Percentiles rank a stretch among this genome's conserved stretches.
These are phyloP conservation scores for Microcebus murinus DNA, from an alignment of 2,113 vertebrate species.

Conservation along the genomic window DNA sequence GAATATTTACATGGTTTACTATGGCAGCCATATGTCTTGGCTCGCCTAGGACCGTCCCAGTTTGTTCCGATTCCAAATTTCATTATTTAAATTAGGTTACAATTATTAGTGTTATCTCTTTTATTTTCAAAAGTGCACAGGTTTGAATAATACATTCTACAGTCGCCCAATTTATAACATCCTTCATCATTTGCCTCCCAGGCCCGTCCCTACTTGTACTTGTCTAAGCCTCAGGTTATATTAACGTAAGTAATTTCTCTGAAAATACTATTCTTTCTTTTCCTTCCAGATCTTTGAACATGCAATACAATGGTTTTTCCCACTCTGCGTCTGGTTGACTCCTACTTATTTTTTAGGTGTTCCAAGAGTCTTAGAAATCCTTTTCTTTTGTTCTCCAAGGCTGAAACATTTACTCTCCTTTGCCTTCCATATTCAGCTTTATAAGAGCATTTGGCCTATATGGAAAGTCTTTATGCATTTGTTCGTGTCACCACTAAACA, in stretches of 20 bases:
- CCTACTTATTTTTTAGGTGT: too few species aligned
- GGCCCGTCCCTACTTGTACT: neutral
- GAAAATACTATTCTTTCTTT: neutral
- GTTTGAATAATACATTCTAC: neutral
- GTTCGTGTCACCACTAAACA: too few species aligned
- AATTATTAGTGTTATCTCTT: neutral
- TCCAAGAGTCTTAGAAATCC: too few species aligned
- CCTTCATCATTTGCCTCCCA: neutral
- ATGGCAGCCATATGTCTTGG: neutral
- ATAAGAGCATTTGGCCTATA: too few species aligned
- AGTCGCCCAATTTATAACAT: neutral
- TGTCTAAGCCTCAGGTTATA: neutral
- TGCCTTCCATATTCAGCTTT: too few species aligned
- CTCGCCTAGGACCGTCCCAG: neutral
- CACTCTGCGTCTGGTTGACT: too few species aligned
- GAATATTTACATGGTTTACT: neutral
- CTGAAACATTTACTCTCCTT: too few species aligned
- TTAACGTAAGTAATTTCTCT: neutral
- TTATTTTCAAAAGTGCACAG: neutral
- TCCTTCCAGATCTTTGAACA: too few species aligned
- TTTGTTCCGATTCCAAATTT: neutral
- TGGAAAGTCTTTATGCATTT: too few species aligned
- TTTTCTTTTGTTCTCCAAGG: too few species aligned
- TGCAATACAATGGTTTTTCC: too few species aligned
- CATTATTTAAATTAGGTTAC: neutral